phyloP scores from a whole-genome alignment of 2,113 vertebrate genomes.

The Tachysurus fulvidraco region DNA sequence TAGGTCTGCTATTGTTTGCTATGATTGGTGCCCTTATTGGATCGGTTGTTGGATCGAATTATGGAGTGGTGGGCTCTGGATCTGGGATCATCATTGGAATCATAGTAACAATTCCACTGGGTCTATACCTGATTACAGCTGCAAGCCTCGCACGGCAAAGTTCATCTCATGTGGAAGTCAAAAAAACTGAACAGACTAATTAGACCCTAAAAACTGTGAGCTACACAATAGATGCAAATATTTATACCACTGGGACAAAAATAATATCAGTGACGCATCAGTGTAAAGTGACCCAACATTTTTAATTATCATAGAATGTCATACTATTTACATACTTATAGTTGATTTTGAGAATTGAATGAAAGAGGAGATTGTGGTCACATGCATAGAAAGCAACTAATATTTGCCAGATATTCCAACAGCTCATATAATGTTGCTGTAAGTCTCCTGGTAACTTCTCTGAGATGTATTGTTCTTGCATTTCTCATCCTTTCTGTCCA shows the following conservation, averaged over 20 bases:
- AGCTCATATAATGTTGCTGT: too few relatives aligned
- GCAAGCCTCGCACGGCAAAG: neutral
- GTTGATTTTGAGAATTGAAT: too few relatives aligned
- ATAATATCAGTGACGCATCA: too few relatives aligned
- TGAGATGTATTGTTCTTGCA: too few relatives aligned
- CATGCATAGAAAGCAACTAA: too few relatives aligned
- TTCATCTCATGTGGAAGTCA: neutral
- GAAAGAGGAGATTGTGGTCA: too few relatives aligned
- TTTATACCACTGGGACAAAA: neutral
- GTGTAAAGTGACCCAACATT: too few relatives aligned
- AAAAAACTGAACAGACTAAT: neutral
- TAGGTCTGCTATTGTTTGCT: constrained; percentile 18
- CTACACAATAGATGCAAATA: neutral
- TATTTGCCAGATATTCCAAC: too few relatives aligned
- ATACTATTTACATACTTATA: too few relatives aligned
- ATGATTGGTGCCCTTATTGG: constrained; percentile 36
- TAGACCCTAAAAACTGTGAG: neutral
- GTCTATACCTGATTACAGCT: constrained; percentile 18
- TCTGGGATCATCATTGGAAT: constrained; percentile 2
- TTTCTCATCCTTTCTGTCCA: too few relatives aligned
- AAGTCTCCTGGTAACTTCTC: too few relatives aligned
- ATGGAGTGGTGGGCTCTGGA: constrained; percentile 15
- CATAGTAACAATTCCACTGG: neutral
- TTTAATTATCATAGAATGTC: too few relatives aligned
- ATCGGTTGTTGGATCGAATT: constrained; percentile 36